Evolutionary conservation across 2,797 vertebrate genomes (phyloP).

Genomic region (Rhincodon typus): DNA sequence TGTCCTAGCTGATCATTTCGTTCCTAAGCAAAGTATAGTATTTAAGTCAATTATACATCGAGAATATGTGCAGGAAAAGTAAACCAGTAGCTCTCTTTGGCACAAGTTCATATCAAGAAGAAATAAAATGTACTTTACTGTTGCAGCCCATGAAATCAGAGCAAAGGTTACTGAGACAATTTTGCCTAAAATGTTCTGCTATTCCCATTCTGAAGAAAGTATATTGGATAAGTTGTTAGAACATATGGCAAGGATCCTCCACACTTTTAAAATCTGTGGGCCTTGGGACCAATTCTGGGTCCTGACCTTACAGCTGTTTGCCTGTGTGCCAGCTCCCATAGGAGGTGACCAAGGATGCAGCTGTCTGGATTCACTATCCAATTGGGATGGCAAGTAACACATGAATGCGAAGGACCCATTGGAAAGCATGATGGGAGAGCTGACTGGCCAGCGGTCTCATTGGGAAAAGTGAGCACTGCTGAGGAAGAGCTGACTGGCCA

Average conservation of each 20-base stretch:
- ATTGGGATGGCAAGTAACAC: too few species aligned
- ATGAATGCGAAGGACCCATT: too few species aligned
- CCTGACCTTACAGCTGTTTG: too few species aligned
- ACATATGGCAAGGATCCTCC: background rate
- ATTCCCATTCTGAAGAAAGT: background rate
- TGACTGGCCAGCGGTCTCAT: too few species aligned
- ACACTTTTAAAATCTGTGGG: background rate
- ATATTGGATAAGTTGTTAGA: background rate
- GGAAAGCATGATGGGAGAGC: too few species aligned
- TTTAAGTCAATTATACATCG: background rate
- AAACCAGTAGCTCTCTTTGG: background rate
- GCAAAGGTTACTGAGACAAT: background rate
- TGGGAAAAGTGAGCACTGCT: too few species aligned
- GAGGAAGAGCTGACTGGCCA: too few species aligned
- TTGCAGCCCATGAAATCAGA: background rate
- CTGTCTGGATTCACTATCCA: too few species aligned
- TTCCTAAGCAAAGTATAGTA: background rate
- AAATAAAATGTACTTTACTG: background rate
- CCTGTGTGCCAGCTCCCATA: too few species aligned
- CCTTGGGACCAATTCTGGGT: background rate
- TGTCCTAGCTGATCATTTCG: background rate
- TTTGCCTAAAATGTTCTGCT: background rate
- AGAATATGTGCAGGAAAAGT: background rate
- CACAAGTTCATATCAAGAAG: background rate
- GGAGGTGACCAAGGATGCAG: too few species aligned